Conservation (phyloP, 2,888 invertebrate species). For the Torymus texanus region DNA sequence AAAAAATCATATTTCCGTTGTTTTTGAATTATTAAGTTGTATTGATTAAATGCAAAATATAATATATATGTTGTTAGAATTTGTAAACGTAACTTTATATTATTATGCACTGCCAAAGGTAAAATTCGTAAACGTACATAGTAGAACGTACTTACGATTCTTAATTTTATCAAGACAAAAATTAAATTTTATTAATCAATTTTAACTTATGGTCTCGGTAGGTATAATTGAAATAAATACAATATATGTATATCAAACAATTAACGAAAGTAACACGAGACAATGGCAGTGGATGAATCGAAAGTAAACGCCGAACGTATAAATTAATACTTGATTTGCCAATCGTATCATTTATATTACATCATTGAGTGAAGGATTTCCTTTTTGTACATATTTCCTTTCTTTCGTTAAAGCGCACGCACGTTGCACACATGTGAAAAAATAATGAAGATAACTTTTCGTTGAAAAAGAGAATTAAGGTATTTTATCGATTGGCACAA, state of each 20-base stretch:
- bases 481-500: conserved; percentile 45
- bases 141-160: no score
- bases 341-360: conserved; percentile 27
- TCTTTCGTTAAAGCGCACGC: conserved; percentile 4
- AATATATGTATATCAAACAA: no score
- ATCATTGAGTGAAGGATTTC: neutral
- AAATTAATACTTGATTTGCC: conserved; percentile 35
- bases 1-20: no score
- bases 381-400: conserved; percentile 26
- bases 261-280: conserved; percentile 57
- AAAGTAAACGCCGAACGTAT: conserved; percentile 55
- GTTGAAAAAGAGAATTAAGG: conserved; percentile 30
- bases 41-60: no score
- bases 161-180: conserved; percentile 16
- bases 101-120: no score
- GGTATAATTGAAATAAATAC: no score
- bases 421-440: conserved; percentile 7
- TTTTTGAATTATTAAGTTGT: no score
- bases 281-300: conserved; percentile 71
- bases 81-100: no score
- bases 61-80: no score
- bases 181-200: neutral
- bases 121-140: no score
- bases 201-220: neutral
- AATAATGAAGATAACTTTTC: conserved; percentile 29